A percentile compares a stretch with the other conserved stretches of the same genome.
Conservation (phyloP, 2,888 invertebrate species). For the Sphinx pinastri region DNA sequence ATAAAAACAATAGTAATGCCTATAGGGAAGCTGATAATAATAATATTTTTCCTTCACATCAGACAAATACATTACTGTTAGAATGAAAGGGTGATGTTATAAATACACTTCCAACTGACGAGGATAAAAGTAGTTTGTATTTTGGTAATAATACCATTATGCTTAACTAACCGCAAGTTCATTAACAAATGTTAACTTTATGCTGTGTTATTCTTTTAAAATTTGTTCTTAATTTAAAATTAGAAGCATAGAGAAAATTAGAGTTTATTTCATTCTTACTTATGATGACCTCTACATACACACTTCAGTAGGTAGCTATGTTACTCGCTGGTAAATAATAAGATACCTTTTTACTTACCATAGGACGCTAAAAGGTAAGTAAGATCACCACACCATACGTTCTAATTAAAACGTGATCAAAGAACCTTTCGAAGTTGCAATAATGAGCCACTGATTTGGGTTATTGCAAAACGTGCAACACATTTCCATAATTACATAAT, state of each 20-base stretch:
- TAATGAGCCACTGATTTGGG: background rate
- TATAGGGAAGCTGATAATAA: slow-evolving; percentile 20
- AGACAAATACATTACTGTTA: slow-evolving; percentile 45
- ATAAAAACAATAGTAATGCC: slow-evolving; percentile 38
- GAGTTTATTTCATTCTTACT: too few relatives aligned
- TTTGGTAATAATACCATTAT: slow-evolving; percentile 4
- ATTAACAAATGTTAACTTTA: background rate
- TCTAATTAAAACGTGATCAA: background rate
- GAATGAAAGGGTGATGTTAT: slow-evolving; percentile 34
- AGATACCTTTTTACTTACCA: too few relatives aligned
- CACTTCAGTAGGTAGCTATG: too few relatives aligned
- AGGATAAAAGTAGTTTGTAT: slow-evolving; percentile 6
- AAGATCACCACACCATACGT: too few relatives aligned
- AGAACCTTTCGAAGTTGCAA: background rate
- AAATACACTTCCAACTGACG: slow-evolving; percentile 11
- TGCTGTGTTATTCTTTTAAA: background rate
- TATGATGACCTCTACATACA: too few relatives aligned
- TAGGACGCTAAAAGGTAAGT: too few relatives aligned
- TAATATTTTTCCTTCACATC: slow-evolving; percentile 10
- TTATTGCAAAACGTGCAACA: slow-evolving; percentile 1
- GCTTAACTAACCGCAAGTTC: background rate
- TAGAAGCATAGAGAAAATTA: too few relatives aligned
- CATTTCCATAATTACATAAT: slow-evolving; percentile 22
- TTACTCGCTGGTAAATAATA: too few relatives aligned
- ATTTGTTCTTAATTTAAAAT: background rate